phyloP scores from a whole-genome alignment of 2,113 vertebrate species.

The Crypturellus undulatus region DNA sequence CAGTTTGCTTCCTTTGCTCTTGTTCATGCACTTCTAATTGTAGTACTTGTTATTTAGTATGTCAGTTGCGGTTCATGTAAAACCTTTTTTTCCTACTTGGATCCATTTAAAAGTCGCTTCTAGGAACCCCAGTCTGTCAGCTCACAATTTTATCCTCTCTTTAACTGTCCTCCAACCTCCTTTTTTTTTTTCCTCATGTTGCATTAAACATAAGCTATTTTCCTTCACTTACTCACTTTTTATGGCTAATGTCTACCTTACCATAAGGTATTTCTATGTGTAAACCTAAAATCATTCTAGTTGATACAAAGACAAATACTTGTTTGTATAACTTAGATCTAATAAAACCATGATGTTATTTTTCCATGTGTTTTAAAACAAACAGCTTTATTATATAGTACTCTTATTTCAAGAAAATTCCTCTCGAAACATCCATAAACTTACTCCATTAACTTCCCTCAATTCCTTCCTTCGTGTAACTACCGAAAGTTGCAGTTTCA shows the following conservation, averaged over 20 bases:
- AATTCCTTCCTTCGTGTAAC: background rate
- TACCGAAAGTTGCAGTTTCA: background rate
- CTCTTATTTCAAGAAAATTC: background rate
- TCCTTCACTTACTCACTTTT: background rate
- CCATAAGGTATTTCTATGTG: background rate
- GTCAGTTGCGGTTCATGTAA: background rate
- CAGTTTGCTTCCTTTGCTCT: constrained; percentile 29
- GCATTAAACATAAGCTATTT: background rate
- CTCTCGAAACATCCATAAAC: background rate
- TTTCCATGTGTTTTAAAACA: background rate
- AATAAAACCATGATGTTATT: background rate
- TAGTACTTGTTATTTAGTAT: constrained; percentile 20
- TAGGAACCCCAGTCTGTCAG: background rate
- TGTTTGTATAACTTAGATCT: background rate
- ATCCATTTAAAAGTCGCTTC: background rate
- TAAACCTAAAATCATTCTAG: background rate
- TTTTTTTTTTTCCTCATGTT: background rate
- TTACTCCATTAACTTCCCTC: background rate
- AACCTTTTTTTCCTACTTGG: background rate
- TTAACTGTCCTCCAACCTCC: background rate
- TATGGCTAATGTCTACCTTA: background rate
- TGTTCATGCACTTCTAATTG: constrained; percentile 10
- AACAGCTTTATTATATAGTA: background rate
- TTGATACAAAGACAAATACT: background rate
- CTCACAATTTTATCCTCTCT: background rate